These are phyloP conservation scores for Leptinotarsa tumamoca DNA, from an alignment of 2,888 invertebrate genomes.

Conservation along the genomic window DNA sequence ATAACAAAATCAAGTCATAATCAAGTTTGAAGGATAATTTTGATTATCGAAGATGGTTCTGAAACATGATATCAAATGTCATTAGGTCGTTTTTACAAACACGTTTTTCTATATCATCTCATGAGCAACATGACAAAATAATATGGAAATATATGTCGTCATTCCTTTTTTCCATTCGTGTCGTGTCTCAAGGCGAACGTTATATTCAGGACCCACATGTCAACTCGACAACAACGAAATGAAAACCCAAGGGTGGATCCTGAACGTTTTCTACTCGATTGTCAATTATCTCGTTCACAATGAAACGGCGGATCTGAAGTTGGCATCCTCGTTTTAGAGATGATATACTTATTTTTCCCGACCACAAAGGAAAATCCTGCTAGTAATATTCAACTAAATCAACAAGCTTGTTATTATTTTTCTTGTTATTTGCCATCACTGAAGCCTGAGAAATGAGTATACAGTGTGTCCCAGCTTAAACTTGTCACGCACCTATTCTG, in stretches of 20 bases:
- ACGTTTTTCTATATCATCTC: too few species aligned
- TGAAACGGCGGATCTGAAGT: constrained; percentile 12
- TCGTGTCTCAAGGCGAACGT: neutral
- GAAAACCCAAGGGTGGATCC: constrained; percentile 8
- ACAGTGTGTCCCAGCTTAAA: too few species aligned
- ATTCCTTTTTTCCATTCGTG: neutral
- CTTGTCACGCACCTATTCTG: too few species aligned
- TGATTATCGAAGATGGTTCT: too few species aligned
- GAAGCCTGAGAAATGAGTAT: too few species aligned
- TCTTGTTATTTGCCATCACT: too few species aligned
- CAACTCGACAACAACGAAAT: constrained; percentile 13
- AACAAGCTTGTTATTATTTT: neutral
- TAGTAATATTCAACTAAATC: neutral
- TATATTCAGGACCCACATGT: constrained; percentile 16
- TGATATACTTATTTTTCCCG: neutral
- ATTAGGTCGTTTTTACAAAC: too few species aligned
- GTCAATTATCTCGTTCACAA: constrained; percentile 20
- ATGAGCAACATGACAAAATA: too few species aligned
- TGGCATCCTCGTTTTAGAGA: neutral
- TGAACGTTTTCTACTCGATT: constrained; percentile 4
- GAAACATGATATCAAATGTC: too few species aligned
- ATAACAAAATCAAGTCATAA: too few species aligned
- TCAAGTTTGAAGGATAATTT: too few species aligned
- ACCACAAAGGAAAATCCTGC: neutral
- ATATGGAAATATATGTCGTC: neutral